Evolutionary conservation across 2,888 invertebrate genomes (phyloP), one percentile per base, ranked within the genome.

Genomic region (Priapulus caudatus): DNA sequence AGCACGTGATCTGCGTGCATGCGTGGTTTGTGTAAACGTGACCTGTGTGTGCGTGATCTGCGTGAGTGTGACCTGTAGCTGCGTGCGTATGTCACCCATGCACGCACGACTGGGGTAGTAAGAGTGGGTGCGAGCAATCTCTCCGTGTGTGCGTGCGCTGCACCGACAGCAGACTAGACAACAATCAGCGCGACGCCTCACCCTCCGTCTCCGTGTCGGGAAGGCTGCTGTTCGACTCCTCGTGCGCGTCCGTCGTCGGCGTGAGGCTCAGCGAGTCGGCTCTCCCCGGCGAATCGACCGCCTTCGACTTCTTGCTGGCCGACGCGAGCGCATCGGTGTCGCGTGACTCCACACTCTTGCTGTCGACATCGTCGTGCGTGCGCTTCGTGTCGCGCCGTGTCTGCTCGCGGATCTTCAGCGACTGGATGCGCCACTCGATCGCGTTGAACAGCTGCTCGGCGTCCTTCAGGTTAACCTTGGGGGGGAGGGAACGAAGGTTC

Each of bases 381-480:
- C 33, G 33, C 33, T 33, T 33, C 33, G n/a, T 10, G 10, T 33
- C 33, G 10, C n/a, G 10, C n/a, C 33, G 10, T 33, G 33, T 55
- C 4, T 56, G 54, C 45, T 58, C 58, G 10, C 47, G 51, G 18
- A 56, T 47, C 48, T 67, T 64, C 20, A 70, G 60, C 53, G 68
- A 67, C 50, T 72, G 69, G 23, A 72, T 66, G 23, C 73, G 58
- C 66, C 71, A 76, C 57, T 79, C 75, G 52, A 85, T 67, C n/a
- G 79, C 77, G 61, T 75, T 75, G 64, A 79, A 76, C 48, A 85
- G 69, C 61, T 79, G 78, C 59, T 79, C 81, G 22, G 81, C 78
- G 65, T 84, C 84, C 58, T 81, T 81, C 1, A 81, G 79, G 57
- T 78, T 79, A 15, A 82, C 78, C 78, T 33, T 3, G 15, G 49